Base-by-base conservation (phyloP, 92 coral and sea anemone genomes). In the Zoanthus sansibaricus region DNA sequence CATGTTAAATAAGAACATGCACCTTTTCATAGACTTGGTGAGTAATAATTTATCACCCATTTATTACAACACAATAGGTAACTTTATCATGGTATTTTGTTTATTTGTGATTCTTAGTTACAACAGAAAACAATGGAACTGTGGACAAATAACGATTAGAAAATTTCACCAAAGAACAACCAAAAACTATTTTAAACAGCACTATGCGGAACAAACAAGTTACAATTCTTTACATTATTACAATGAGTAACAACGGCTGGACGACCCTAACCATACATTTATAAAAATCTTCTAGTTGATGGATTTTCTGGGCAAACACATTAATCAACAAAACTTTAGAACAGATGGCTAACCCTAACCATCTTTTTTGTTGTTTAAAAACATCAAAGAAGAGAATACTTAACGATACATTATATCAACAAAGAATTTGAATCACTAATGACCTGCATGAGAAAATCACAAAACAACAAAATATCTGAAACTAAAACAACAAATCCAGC, bases 81-180 rank as follows among this genome's bases (percentile, higher is more conserved):
- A 37, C 42, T 37, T 4, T 37, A 37, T 2, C 42, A 37, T 37
- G 42, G 49, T 51, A 76, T 76, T 48, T 55, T 76, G 82, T 76
- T 76, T 76, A 76, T 76, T 76, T 52, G 82, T 54, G 82, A 76
- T 76, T 52, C 62, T 7, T 49, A 44, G 58, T 75, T 47, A 48
- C 76, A 18, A 13, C 59, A 75, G 37, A 47, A 47, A 75, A 75
- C 78, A 75, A 48, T 2, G 49, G 6, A 52, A 54, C 31, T 76
- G 8, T 14, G 48, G 68, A 7, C 7, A 31, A 30, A 76, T 6
- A 13, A n/a, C 59, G 44, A 44, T 33, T 49, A 52, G 18, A 76
- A 25, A 16, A 17, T 25, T 51, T 44, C 20, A 52, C 47, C 15
- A 75, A 75, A 75, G 46, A 69, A 75, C 11, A 1, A 49, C 18